Conservation (phyloP, 2,113 vertebrate species). For the Ginglymostoma cirratum region DNA sequence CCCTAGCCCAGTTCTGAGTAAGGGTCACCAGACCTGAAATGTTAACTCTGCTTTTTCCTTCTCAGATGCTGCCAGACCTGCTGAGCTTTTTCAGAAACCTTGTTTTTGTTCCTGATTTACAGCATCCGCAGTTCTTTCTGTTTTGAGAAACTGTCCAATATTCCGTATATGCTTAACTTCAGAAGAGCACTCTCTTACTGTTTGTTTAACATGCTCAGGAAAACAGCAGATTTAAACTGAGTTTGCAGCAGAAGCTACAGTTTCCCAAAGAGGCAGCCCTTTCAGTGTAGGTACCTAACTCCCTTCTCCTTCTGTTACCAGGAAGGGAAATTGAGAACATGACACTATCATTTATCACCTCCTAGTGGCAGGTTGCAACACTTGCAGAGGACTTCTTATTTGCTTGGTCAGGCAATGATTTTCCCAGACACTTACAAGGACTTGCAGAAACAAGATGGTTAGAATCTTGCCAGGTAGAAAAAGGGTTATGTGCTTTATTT, state of each 20-base stretch:
- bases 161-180: background rate
- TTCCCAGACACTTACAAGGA: background rate
- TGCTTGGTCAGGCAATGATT: background rate
- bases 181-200: background rate
- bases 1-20: no score
- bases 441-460: background rate
- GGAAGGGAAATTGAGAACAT: background rate
- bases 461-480: no score
- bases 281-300: background rate
- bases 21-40: no score
- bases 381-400: background rate
- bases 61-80: no score
- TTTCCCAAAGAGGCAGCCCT: background rate
- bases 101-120: no score
- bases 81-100: no score
- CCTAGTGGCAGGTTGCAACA: slow-evolving; percentile 11
- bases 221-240: background rate
- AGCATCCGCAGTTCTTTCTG: no score
- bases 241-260: background rate
- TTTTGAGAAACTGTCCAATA: no score
- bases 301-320: background rate
- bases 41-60: no score
- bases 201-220: background rate
- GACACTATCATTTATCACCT: background rate
- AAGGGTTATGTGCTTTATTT: no score